Evolutionary conservation across 2,888 invertebrate species (phyloP).

Genomic region (Lepidocyrtoides sp.): DNA sequence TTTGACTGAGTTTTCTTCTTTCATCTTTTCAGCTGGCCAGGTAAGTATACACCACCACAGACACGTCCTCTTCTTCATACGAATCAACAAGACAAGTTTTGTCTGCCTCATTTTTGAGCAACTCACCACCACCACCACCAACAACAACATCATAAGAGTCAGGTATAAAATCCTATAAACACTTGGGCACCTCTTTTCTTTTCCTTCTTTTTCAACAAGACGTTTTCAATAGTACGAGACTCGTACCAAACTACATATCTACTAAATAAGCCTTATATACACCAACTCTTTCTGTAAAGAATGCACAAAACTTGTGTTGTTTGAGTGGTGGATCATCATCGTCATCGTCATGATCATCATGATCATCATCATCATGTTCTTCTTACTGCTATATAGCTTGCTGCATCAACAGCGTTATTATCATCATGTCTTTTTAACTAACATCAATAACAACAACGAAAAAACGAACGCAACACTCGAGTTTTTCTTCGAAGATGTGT

Average conservation of each 20-base stretch:
- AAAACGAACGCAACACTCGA: conserved; percentile 40
- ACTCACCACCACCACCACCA: conserved; percentile 15
- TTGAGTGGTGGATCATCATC: conserved; percentile 21
- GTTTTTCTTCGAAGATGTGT: conserved; percentile 2
- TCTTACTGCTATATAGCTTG: not conserved
- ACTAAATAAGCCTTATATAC: conserved; percentile 35
- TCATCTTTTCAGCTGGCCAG: conserved; percentile 56
- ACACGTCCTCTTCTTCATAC: conserved; percentile 34
- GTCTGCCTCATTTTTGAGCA: conserved; percentile 16
- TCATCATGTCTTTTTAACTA: conserved; percentile 58
- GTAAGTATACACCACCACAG: not conserved
- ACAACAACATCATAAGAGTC: not conserved
- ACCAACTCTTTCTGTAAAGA: not conserved
- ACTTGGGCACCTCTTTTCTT: conserved; percentile 29
- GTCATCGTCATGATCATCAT: too few species aligned
- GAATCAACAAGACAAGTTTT: conserved; percentile 73
- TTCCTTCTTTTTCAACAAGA: conserved; percentile 8
- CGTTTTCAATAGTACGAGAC: conserved; percentile 61
- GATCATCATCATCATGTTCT: conserved; percentile 32
- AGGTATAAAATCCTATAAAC: conserved; percentile 40
- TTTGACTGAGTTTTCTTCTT: conserved; percentile 42
- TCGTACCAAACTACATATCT: not conserved
- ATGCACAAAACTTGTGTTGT: conserved; percentile 41
- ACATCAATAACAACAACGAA: conserved; percentile 64
- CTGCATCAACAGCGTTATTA: conserved; percentile 58